Base-by-base conservation (phyloP, 2,797 vertebrate species). In the Poecilia wingei region DNA sequence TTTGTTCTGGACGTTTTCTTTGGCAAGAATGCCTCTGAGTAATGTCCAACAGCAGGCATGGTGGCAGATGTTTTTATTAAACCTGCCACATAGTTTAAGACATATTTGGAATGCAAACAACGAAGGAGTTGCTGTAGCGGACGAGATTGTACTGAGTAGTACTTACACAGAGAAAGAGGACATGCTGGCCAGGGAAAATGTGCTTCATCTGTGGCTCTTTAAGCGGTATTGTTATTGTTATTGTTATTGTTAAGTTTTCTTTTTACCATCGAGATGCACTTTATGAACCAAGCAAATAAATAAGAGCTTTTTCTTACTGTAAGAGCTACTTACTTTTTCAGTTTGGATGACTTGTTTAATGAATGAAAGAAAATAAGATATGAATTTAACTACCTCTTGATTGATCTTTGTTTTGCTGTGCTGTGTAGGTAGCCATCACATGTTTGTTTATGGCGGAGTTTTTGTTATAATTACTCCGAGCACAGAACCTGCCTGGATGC, bases 61-160 rank as follows among this genome's bases (percentile, higher is more conserved):
- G 41, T 45, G 39, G 66, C 39, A 43, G 39, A n/a, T 43, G 66
- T 69, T 45, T 69, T 69, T 69, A 45, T 69, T 69, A 69, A 69
- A 69, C 39, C 41, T 69, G 39, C 5, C 66, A 69, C 66, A 69
- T 69, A 69, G 22, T 69, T 69, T 69, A 43, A 69, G 36, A 69
- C 66, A 45, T 43, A 69, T 69, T 45, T 16, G 66, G 41, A 69
- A 69, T 43, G 66, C 39, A 69, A 69, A 69, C 39, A 43, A 69
- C 39, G 0, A 66, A 69, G 18, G 22, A n/a, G 22, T 41, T 22
- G 33, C 13, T 43, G 36, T 20, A 69, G 36, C 6, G 1, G 39
- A 69, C 1, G 4, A 43, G 22, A 25, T 43, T 69, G 66, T 43
- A 69, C 39, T 6, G 39, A 69, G 22, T n/a, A 41, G 39, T 25